Base-by-base conservation (phyloP, 2,888 invertebrate species). In the Meiosimyza platycephala region DNA sequence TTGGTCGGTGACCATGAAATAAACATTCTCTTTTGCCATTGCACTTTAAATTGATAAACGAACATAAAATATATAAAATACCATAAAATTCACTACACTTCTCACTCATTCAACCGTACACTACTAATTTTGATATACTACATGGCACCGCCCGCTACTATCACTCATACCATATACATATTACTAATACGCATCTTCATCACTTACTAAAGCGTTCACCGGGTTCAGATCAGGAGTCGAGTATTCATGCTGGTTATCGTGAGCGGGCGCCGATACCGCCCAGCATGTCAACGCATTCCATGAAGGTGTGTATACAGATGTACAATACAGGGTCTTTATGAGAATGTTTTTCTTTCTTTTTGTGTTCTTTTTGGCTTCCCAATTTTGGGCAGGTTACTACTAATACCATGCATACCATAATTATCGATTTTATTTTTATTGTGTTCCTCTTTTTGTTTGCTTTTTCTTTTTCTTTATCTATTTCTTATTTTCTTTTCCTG, bases 271-370 rank as follows among this genome's bases (percentile, higher is more conserved):
- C 86, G 78, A 87, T 93, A 80, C 90, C 91, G 72, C 92, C 91
- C 84, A 93, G 92, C 82, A 90, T 91, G 81, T 93, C 93, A 75
- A 89, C 92, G 79, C 92, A 91, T 83, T 92, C 91, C 80, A 92
- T 93, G 84, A 93, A 93, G 92, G 93, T 93, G 87, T 79, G 81
- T 80, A 76, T 77, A 57, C 40, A 71, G 55, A 71, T 72, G 66
- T 22, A 52, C 50, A 57, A 55, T 54, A 52, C n/a, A 16, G 22
- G 22, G 22, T 16, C 18, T 9, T 40, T 40, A 40, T 40, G 9
- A 9, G 9, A 28, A 28, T 28, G 47, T 63, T 22, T 16, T n/a
- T n/a, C n/a, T 63, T 18, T 9, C 22, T 50, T 15, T 22, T 51
- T 64, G 64, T 64, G 11, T 18, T 18, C 9, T 40, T 40, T 40